Conservation (phyloP, 1,140 invertebrate species). For the Polypedilum vanderplanki region DNA sequence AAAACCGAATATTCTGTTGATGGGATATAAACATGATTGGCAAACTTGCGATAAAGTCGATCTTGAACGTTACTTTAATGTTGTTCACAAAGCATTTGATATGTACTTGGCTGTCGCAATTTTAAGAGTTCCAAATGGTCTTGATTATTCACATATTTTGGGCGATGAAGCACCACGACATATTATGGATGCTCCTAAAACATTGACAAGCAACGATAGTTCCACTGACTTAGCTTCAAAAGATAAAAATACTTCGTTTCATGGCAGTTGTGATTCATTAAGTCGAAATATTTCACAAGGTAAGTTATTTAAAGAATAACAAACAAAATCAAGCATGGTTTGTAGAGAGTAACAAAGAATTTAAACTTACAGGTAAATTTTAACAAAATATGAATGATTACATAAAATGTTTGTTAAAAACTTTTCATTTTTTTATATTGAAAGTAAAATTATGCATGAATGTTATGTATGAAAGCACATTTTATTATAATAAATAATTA, state of each 20-base stretch:
- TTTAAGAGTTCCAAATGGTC: conserved; percentile 71
- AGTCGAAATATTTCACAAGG: conserved; percentile 43
- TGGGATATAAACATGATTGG: conserved; percentile 93
- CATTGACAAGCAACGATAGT: conserved; percentile 41
- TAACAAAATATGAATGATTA: not conserved
- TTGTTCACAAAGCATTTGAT: conserved; percentile 92
- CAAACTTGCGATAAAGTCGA: conserved; percentile 60
- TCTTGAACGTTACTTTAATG: conserved; percentile 79
- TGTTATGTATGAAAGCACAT: too few relatives aligned
- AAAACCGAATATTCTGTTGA: conserved; percentile 78
- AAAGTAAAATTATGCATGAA: too few relatives aligned
- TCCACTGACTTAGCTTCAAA: conserved; percentile 38
- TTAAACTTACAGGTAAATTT: not conserved
- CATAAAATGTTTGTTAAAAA: too few relatives aligned
- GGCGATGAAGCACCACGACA: conserved; percentile 45
- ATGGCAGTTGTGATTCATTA: conserved; percentile 42
- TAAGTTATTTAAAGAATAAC: conserved; percentile 30
- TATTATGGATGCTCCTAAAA: conserved; percentile 39
- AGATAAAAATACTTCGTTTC: conserved; percentile 35
- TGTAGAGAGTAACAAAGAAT: not conserved
- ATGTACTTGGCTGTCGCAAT: conserved; percentile 85
- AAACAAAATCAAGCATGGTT: too few relatives aligned
- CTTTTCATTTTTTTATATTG: too few relatives aligned
- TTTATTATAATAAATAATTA: too few relatives aligned
- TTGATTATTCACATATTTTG: conserved; percentile 61